A percentile compares a stretch with the other conserved stretches of the same genome.
These are phyloP conservation scores for Botia almorhae DNA, from an alignment of 2,797 vertebrate genomes.

Conservation along the genomic window DNA sequence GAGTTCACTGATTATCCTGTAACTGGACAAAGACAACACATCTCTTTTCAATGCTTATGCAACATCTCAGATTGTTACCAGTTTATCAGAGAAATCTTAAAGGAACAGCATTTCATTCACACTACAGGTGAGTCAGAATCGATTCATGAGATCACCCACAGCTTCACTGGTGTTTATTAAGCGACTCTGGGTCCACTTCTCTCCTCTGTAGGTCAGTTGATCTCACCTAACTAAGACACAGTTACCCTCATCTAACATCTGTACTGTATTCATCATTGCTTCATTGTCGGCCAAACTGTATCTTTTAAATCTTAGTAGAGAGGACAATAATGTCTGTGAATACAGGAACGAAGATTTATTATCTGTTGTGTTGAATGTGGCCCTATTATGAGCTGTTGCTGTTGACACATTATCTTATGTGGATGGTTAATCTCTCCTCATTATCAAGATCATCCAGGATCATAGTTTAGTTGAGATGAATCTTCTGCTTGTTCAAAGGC, in stretches of 20 bases:
- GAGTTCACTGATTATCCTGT: constrained; percentile 5
- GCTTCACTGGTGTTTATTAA: background rate
- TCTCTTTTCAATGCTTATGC: background rate
- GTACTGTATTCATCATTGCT: no score
- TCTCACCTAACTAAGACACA: background rate
- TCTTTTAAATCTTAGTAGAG: no score
- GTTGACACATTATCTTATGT: background rate
- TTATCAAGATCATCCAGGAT: constrained; percentile 9
- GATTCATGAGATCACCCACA: background rate
- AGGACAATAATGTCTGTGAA: no score
- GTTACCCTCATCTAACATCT: no score
- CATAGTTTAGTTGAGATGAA: constrained; percentile 23
- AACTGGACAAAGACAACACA: background rate
- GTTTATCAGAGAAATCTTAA: background rate
- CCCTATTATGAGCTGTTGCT: background rate
- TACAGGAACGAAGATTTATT: no score
- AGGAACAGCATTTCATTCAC: background rate
- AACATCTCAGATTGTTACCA: background rate
- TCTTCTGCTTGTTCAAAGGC: constrained; percentile 11
- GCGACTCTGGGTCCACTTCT: background rate
- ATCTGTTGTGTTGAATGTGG: no score
- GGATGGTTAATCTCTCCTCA: constrained; percentile 3
- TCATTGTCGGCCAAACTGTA: no score
- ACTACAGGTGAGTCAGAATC: background rate
- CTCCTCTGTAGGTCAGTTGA: background rate